These are phyloP conservation scores for Astyanax mexicanus DNA, from an alignment of 2,797 vertebrate species.

Conservation along the genomic window DNA sequence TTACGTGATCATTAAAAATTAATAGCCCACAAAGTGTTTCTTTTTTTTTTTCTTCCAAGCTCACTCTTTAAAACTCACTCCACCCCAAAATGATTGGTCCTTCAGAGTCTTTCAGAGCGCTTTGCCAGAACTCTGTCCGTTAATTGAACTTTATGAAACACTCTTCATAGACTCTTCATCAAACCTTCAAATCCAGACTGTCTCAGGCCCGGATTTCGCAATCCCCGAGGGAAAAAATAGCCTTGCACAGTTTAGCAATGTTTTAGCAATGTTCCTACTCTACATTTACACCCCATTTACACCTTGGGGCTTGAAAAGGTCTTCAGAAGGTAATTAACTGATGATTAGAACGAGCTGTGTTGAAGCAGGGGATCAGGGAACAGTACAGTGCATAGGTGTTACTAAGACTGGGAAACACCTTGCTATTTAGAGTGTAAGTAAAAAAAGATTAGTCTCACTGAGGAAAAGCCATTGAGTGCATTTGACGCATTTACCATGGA, in stretches of 20 bases:
- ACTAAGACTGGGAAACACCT: neutral
- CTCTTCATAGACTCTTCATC: neutral
- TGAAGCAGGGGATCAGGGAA: neutral
- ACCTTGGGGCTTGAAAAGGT: neutral
- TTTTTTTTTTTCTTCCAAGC: neutral
- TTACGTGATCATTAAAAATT: conserved; percentile 8
- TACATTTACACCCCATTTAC: neutral
- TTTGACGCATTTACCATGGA: conserved; percentile 11
- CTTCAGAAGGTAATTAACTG: neutral
- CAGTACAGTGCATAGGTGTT: too few species aligned
- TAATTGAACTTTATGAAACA: neutral
- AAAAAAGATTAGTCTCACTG: conserved; percentile 3
- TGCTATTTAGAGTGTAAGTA: neutral
- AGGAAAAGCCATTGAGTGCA: neutral
- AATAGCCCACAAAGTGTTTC: too few species aligned
- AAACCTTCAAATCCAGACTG: neutral
- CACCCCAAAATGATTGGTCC: neutral
- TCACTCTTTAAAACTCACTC: neutral
- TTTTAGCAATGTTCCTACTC: neutral
- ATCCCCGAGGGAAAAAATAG: neutral
- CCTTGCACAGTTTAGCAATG: neutral
- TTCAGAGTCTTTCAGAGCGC: neutral
- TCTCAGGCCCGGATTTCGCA: neutral
- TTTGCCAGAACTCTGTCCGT: neutral
- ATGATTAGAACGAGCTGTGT: neutral